Conservation (phyloP, 2,888 invertebrate genomes). For the Steinernema hermaphroditum region DNA sequence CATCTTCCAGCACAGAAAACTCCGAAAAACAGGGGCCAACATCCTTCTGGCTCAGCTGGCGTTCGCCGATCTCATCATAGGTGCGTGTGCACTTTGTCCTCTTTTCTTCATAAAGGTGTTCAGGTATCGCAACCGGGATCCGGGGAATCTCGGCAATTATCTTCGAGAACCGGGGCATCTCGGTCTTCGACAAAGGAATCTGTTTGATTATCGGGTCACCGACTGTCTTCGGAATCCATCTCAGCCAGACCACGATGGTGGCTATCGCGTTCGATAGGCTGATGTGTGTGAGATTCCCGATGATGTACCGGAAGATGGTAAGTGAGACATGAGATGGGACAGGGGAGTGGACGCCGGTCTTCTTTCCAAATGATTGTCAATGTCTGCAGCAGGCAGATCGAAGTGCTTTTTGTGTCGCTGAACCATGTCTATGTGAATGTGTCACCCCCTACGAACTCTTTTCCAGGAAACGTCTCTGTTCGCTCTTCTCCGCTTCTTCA, state of each 20-base stretch:
- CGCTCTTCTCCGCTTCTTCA: constrained; percentile 8
- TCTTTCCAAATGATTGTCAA: neutral
- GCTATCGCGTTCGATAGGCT: neutral
- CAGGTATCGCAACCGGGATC: constrained; percentile 12
- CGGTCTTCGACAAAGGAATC: neutral
- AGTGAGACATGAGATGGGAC: neutral
- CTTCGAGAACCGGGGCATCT: neutral
- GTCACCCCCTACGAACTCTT: too few species aligned
- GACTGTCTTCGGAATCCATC: constrained; percentile 5
- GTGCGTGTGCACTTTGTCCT: neutral
- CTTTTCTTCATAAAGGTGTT: neutral
- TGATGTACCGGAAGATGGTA: constrained; percentile 9
- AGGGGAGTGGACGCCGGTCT: neutral
- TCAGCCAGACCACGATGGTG: constrained; percentile 25
- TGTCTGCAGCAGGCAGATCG: neutral
- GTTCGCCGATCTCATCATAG: neutral
- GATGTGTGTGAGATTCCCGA: constrained; percentile 2
- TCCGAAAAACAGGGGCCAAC: neutral
- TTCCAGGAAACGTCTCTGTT: constrained; percentile 10
- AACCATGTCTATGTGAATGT: too few species aligned
- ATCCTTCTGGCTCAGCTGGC: constrained; percentile 2
- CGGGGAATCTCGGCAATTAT: neutral
- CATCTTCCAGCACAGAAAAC: neutral
- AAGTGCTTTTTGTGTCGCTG: neutral
- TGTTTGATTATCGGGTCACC: constrained; percentile 14